Evolutionary conservation across 2,888 invertebrate species (phyloP), one percentile per base, ranked within the genome.

Genomic region (Trypoxylon attenuatum): DNA sequence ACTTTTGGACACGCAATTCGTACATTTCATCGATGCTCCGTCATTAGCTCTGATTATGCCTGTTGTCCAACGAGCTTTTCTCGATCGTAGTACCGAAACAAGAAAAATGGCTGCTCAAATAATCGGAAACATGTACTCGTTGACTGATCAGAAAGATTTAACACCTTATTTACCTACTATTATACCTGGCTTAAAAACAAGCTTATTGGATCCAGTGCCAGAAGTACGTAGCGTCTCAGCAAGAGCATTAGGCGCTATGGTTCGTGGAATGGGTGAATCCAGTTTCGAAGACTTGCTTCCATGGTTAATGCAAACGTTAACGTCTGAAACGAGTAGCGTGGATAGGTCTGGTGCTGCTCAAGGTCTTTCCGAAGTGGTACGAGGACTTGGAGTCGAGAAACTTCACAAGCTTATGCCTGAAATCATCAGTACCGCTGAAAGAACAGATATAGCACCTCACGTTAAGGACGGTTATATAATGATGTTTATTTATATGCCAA

Each of bases 401-500:
- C 90, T 99, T 72, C 94, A 97, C 83, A 95, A 95, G 87, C 91
- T 99, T 53, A 99, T 99, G 98, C 98, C 98, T 0, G 96, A 98
- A 84, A 97, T 98, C 69, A 97, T 98, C 73, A 91, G 94, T 51
- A 98, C 97, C 0, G 96, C 98, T 0, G 96, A 97, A 85, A 91
- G 97, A 63, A 92, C 93, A 0, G 97, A 97, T 87, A 96, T 97
- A 79, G 96, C 97, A 4, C 96, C 99, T 0, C 97, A 98, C 88
- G 98, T 99, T 1, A 96, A 99, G 83, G 99, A 99, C 88, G 99
- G 99, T 41, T 99, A 99, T 89, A 98, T 99, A 68, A 98, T 99
- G 97, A 97, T 99, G 96, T 99, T 98, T 88, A 99, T 99, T 83
- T 99, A 99, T 89, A 95, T 99, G 93, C 99, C 99, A 1, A 94